These are phyloP conservation scores for Papilio polyxenes DNA, from an alignment of 1,140 invertebrate genomes.

Conservation along the genomic window DNA sequence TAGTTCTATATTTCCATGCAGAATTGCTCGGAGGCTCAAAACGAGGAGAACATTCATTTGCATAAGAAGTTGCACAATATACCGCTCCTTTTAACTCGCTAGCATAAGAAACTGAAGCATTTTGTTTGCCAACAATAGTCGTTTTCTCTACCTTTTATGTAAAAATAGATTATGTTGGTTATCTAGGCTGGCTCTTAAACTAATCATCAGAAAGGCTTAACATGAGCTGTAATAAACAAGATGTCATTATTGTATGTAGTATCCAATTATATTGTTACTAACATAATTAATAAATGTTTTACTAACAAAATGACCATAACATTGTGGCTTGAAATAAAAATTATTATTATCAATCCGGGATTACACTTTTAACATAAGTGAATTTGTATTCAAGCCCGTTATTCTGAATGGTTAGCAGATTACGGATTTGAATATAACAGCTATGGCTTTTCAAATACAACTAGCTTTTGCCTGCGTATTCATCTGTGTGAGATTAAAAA, in stretches of 20 bases:
- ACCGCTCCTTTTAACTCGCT: slow-evolving; percentile 38
- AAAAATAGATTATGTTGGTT: slow-evolving; percentile 12
- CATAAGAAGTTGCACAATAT: slow-evolving; percentile 40
- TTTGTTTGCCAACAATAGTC: slow-evolving; percentile 37
- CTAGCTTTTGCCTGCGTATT: too few species aligned
- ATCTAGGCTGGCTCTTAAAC: background rate
- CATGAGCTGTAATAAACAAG: background rate
- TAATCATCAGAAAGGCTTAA: background rate
- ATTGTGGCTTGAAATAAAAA: too few species aligned
- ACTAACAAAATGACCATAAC: too few species aligned
- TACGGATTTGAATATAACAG: too few species aligned
- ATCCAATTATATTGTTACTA: too few species aligned
- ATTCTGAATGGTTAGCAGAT: background rate
- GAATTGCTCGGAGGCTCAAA: slow-evolving; percentile 33
- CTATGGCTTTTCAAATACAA: too few species aligned
- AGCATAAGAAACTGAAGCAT: slow-evolving; percentile 37
- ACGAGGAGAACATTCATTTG: slow-evolving; percentile 38
- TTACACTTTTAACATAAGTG: background rate
- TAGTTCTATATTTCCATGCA: slow-evolving; percentile 38
- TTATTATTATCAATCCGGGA: too few species aligned
- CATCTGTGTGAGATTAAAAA: too few species aligned
- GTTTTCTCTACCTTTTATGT: slow-evolving; percentile 30
- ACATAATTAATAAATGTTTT: too few species aligned
- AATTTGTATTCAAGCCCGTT: background rate
- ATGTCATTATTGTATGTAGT: background rate